phyloP scores from a whole-genome alignment of 1,140 invertebrate species.

The Bursaphelenchus mucronatus region DNA sequence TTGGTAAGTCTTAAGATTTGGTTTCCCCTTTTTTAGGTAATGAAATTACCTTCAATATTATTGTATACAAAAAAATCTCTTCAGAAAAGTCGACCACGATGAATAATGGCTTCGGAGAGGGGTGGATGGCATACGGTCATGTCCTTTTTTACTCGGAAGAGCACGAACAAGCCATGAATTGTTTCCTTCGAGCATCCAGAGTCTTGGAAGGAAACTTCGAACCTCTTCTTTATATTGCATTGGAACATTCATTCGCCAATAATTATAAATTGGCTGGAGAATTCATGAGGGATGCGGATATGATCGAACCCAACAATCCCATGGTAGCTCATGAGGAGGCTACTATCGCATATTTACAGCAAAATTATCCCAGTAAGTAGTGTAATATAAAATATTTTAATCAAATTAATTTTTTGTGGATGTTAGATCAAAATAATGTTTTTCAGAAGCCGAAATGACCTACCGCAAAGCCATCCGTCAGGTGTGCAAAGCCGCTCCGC shows the following conservation, averaged over 20 bases:
- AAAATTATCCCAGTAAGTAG: conserved; percentile 31
- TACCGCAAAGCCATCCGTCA: conserved; percentile 28
- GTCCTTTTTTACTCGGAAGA: conserved; percentile 46
- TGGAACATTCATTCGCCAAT: conserved; percentile 48
- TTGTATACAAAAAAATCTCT: not conserved
- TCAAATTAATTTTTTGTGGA: not conserved
- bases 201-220: conserved; percentile 50
- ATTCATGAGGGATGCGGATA: conserved; percentile 43
- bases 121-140: conserved; percentile 52
- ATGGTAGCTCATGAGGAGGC: conserved; percentile 48
- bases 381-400: conserved; percentile 13
- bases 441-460: conserved; percentile 36
- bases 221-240: conserved; percentile 48
- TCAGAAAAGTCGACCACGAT: conserved; percentile 50
- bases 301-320: conserved; percentile 39
- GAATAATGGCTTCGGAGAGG: conserved; percentile 50
- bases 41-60: not conserved
- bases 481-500: conserved; percentile 24
- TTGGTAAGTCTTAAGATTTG: conserved; percentile 35
- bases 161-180: conserved; percentile 54
- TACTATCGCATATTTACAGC: conserved; percentile 35
- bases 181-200: conserved; percentile 50
- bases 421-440: conserved; percentile 3
- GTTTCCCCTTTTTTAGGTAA: not conserved
- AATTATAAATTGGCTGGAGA: conserved; percentile 46